Evolutionary conservation across 1,140 invertebrate genomes (phyloP), one percentile per base, ranked within the genome.

Genomic region (Platyscapa corneri): DNA sequence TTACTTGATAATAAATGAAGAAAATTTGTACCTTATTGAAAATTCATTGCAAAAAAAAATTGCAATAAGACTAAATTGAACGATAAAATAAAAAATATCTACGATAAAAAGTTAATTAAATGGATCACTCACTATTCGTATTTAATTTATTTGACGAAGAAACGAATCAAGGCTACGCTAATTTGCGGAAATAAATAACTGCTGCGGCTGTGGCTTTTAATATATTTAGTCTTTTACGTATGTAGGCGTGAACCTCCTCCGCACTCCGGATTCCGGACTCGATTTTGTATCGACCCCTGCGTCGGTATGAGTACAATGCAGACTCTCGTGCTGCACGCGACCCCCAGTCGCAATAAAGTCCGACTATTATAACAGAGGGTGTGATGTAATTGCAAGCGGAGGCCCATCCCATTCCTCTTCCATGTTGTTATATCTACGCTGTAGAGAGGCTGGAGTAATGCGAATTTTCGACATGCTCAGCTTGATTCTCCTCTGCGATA

Each of bases 361-460:
- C 30, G 34, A 37, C 67, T 39, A 72, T 72, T 72, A 39, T 72
- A 72, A 37, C 34, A 18, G n/a, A 72, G 67, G 67, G 34, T 72
- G 67, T 72, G 34, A 72, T 72, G 67, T 72, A 72, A 72, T 72
- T 72, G 67, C 67, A 30, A 20, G 34, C 32, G 39, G 34, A 23
- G 34, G 34, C 67, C 65, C 32, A 6, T 37, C 18, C 65, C 65
- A 70, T 2, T 3, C 65, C 65, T 14, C 65, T 37, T 18, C 65
- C 5, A 3, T 8, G 32, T 18, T 70, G 7, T 16, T 37, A n/a
- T 70, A 72, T 72, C 34, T 2, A 14, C 30, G 2, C 30, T 34
- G 65, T 7, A 20, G 34, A 39, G 34, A 6, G 18, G 67, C 16
- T 39, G 34, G 30, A 37, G 34, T 72, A 72, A 72, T 72, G 23